Conservation (phyloP, 2,797 vertebrate genomes). For the Perodicticus potto region DNA sequence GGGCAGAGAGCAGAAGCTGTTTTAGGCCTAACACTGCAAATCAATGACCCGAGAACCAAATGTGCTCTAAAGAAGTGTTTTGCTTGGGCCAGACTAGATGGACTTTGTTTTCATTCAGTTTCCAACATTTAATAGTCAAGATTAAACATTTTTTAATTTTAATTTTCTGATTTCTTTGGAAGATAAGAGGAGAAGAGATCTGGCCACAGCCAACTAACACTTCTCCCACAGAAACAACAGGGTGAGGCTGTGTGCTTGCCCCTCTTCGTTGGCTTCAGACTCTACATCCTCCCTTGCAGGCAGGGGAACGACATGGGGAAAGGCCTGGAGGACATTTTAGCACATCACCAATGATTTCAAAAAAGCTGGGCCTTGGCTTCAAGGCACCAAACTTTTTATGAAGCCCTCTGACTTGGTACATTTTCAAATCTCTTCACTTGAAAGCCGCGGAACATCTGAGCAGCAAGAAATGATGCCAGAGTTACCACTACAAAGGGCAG, state of each 20-base stretch:
- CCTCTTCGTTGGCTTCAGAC: no score
- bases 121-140: constrained; percentile 35
- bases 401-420: constrained; percentile 43
- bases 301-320: background rate
- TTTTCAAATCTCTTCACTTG: constrained; percentile 67
- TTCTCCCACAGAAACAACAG: background rate
- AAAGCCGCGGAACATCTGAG: constrained; percentile 64
- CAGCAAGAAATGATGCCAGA: constrained; percentile 64
- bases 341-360: background rate
- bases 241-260: background rate
- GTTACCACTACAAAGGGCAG: constrained; percentile 72
- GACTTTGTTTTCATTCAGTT: background rate
- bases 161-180: constrained; percentile 51
- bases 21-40: background rate
- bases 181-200: background rate
- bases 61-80: background rate
- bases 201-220: background rate
- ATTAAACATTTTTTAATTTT: constrained; percentile 13
- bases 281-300: no score
- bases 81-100: background rate
- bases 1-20: background rate
- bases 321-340: background rate
- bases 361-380: background rate
- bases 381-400: background rate
- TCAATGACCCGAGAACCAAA: background rate